Conservation (phyloP, 2,888 invertebrate genomes). For the Eupelmus urozonus region DNA sequence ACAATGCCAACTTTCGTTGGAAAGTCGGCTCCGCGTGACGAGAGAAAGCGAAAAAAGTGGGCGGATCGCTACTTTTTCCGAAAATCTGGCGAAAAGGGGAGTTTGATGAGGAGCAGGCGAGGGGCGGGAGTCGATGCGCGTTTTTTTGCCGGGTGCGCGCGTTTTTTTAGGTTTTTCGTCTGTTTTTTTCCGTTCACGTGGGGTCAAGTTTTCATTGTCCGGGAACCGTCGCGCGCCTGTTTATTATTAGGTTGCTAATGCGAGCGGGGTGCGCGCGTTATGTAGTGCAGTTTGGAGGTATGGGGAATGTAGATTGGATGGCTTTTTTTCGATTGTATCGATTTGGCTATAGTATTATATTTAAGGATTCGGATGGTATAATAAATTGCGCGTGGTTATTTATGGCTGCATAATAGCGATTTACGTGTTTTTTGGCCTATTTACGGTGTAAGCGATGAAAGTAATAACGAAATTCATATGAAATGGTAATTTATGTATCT, state of each 20-base stretch:
- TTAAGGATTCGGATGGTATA: conserved; percentile 34
- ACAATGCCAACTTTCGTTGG: conserved; percentile 40
- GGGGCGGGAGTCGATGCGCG: conserved; percentile 12
- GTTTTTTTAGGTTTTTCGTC: conserved; percentile 7
- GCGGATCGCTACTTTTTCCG: conserved; percentile 49
- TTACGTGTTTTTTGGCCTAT: neutral
- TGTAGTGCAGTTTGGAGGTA: neutral
- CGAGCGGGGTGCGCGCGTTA: conserved; percentile 16
- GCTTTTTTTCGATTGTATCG: conserved; percentile 32
- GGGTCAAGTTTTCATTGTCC: conserved; percentile 53
- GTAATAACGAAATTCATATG: conserved; percentile 42
- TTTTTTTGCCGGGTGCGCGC: neutral
- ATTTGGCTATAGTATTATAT: conserved; percentile 12
- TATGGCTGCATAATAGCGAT: conserved; percentile 9
- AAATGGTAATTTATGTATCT: neutral
- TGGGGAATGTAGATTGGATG: conserved; percentile 4
- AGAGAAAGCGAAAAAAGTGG: conserved; percentile 37
- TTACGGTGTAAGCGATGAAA: neutral
- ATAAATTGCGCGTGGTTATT: conserved; percentile 21
- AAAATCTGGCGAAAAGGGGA: conserved; percentile 55
- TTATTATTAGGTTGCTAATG: conserved; percentile 56
- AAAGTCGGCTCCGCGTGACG: neutral
- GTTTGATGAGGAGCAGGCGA: conserved; percentile 36
- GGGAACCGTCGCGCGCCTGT: conserved; percentile 26
- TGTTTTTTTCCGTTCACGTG: neutral